Evolutionary conservation across 2,888 invertebrate species (phyloP).

Genomic region (Antheraea yamamai): DNA sequence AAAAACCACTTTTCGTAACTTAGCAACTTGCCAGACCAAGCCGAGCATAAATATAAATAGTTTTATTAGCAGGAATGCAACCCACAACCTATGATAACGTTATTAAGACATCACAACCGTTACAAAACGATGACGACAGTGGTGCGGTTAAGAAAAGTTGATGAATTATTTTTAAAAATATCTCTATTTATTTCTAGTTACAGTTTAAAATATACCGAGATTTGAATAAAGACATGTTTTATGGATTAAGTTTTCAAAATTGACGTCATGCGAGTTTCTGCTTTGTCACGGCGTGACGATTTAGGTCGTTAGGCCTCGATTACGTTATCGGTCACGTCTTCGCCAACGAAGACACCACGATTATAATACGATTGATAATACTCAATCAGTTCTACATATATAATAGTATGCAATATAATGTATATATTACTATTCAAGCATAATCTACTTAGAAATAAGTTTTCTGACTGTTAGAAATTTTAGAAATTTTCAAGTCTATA

Average conservation of each 20-base stretch:
- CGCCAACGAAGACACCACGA: slow-evolving; percentile 4
- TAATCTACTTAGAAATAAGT: not conserved
- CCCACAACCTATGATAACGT: not conserved
- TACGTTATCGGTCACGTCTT: slow-evolving; percentile 2
- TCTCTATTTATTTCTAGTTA: not conserved
- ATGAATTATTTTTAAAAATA: no score
- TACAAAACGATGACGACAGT: not conserved
- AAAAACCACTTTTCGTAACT: not conserved
- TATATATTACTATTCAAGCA: not conserved
- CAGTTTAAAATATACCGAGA: not conserved
- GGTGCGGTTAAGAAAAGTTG: no score
- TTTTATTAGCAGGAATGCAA: not conserved
- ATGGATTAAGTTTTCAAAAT: not conserved
- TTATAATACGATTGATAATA: not conserved
- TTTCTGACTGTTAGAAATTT: not conserved
- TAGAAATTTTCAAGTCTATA: not conserved
- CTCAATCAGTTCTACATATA: not conserved
- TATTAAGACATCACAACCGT: not conserved
- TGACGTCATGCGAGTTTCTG: not conserved
- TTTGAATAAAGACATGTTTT: not conserved
- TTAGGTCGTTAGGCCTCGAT: not conserved
- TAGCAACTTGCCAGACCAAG: not conserved
- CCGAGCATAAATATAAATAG: not conserved
- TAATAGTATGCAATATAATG: not conserved
- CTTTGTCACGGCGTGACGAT: not conserved